Conservation (phyloP, 2,888 invertebrate genomes). For the Loripinus fragilis region DNA sequence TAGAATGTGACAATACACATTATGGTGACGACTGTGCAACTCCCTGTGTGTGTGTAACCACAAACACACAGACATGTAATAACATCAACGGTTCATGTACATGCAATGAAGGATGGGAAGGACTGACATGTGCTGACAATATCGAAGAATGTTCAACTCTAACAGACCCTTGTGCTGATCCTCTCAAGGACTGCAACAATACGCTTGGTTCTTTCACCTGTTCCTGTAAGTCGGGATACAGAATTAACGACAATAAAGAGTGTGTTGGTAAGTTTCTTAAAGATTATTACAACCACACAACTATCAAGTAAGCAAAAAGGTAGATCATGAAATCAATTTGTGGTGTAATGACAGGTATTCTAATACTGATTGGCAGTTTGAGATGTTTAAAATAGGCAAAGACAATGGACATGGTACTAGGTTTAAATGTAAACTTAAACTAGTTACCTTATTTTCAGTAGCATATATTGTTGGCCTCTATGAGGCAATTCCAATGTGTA, state of each 20-base stretch:
- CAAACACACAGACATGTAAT: slow-evolving; percentile 48
- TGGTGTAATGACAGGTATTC: too few species aligned
- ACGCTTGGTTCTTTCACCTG: slow-evolving; percentile 49
- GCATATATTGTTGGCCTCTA: too few species aligned
- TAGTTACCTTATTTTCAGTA: too few species aligned
- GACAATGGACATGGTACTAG: too few species aligned
- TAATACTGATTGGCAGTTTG: too few species aligned
- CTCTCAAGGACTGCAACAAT: slow-evolving; percentile 45
- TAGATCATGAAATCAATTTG: too few species aligned
- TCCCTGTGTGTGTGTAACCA: slow-evolving; percentile 35
- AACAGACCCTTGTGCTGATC: slow-evolving; percentile 37
- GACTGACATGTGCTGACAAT: slow-evolving; percentile 43
- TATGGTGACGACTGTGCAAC: slow-evolving; percentile 46
- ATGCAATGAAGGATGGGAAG: slow-evolving; percentile 53
- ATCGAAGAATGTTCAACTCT: slow-evolving; percentile 48
- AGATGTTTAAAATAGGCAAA: too few species aligned
- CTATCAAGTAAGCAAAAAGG: too few species aligned
- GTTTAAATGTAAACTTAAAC: too few species aligned
- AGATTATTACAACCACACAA: too few species aligned
- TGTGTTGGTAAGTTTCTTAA: slow-evolving; percentile 43
- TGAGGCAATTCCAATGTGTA: too few species aligned
- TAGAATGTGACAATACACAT: slow-evolving; percentile 39
- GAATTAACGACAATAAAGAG: slow-evolving; percentile 22
- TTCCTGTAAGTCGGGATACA: slow-evolving; percentile 48
- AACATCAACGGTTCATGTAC: slow-evolving; percentile 49